Percentiles rank a stretch among this genome's conserved stretches.
phyloP scores from a whole-genome alignment of 2,797 vertebrate species.

The Enteromius radiatus region DNA sequence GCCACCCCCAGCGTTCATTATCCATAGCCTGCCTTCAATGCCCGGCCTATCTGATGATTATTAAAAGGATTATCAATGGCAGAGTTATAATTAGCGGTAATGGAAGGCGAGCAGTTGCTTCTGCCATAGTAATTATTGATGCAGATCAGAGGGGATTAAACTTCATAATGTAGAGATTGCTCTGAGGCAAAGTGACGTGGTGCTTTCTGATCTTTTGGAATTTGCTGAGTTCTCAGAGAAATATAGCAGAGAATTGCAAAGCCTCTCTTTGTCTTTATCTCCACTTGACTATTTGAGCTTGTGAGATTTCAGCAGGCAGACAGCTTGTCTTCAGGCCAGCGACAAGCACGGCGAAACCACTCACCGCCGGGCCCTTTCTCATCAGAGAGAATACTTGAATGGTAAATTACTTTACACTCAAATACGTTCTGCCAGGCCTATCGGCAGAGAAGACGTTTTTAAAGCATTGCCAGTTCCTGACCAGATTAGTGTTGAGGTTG shows the following conservation, averaged over 20 bases:
- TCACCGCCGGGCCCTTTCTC: slow-evolving; percentile 45
- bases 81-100: slow-evolving; percentile 77
- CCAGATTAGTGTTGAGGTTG: slow-evolving; percentile 19
- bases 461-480: slow-evolving; percentile 28
- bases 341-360: slow-evolving; percentile 44
- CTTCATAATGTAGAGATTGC: slow-evolving; percentile 70
- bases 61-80: slow-evolving; percentile 80
- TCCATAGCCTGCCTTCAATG: slow-evolving; percentile 57
- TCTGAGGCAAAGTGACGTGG: slow-evolving; percentile 64
- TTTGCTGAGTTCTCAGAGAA: slow-evolving; percentile 52
- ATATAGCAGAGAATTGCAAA: slow-evolving; percentile 36
- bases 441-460: slow-evolving; percentile 42
- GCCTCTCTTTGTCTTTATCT: slow-evolving; percentile 45
- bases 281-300: slow-evolving; percentile 57
- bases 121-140: slow-evolving; percentile 74
- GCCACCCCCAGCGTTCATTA: slow-evolving; percentile 55
- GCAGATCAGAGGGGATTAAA: slow-evolving; percentile 76
- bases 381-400: slow-evolving; percentile 56
- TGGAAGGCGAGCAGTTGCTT: slow-evolving; percentile 54
- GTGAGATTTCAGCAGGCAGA: slow-evolving; percentile 50
- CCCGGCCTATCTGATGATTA: slow-evolving; percentile 72
- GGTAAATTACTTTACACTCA: slow-evolving; percentile 54
- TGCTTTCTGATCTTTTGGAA: slow-evolving; percentile 67
- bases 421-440: slow-evolving; percentile 46
- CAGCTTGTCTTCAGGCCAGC: slow-evolving; percentile 50